phyloP scores from a whole-genome alignment of 2,797 vertebrate species.

The Pelobates cultripes region DNA sequence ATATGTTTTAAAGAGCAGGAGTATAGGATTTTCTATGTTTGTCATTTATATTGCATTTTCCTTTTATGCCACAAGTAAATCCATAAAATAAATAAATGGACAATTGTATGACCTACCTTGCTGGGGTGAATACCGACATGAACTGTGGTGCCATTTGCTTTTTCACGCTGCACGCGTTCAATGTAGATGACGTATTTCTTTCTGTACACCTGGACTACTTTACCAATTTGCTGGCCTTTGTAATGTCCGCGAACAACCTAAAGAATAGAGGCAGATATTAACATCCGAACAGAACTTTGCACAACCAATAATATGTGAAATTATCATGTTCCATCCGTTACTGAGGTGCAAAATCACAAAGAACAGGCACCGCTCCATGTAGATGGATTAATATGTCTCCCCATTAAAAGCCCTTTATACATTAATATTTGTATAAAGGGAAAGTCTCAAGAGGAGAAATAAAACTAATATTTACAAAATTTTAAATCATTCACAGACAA shows the following conservation, averaged over 20 bases:
- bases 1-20: too few relatives aligned
- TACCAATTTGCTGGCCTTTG: slow-evolving; percentile 95
- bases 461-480: neutral
- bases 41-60: too few relatives aligned
- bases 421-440: neutral
- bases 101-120: slow-evolving; percentile 76
- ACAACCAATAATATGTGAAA: too few relatives aligned
- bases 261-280: slow-evolving; percentile 19
- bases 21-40: too few relatives aligned
- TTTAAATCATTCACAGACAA: too few relatives aligned
- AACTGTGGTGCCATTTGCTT: slow-evolving; percentile 93
- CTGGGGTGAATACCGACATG: slow-evolving; percentile 94
- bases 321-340: slow-evolving; percentile 10
- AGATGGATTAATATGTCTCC: slow-evolving; percentile 23
- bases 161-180: slow-evolving; percentile 92
- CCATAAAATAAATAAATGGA: too few relatives aligned
- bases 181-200: slow-evolving; percentile 96
- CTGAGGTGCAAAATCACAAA: slow-evolving; percentile 23
- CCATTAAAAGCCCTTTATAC: slow-evolving; percentile 14
- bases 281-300: neutral
- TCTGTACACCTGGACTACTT: slow-evolving; percentile 94
- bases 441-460: slow-evolving; percentile 25
- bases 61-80: too few relatives aligned
- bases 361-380: slow-evolving; percentile 22
- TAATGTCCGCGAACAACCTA: slow-evolving; percentile 93